Base-by-base conservation (phyloP, 2,888 invertebrate species). In the Autographa gamma region DNA sequence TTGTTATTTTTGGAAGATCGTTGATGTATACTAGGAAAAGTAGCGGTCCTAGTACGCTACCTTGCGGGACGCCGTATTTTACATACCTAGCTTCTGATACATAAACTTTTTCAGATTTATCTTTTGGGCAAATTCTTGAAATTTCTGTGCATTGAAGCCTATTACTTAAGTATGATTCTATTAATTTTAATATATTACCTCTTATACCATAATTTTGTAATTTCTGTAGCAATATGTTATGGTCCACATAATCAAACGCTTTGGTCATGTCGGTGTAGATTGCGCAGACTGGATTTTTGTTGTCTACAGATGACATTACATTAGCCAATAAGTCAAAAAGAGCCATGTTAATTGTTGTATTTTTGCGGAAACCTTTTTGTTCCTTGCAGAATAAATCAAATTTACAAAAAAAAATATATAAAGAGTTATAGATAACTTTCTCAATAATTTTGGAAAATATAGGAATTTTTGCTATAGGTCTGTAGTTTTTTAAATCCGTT, bases 311-410 rank as follows among this genome's bases (percentile, higher is more conserved):
- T n/a, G n/a, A 18, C 41, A 60, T 60, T 18, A 60, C 19, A 19
- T 19, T 25, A 60, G 60, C n/a, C 14, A 58, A 25, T 25, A 58
- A 25, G 31, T 58, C 56, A 58, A 25, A 58, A 13, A 60, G 11
- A 13, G 60, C 63, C 63, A 63, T 63, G 11, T 63, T 63, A 43
- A 63, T 63, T 3, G 48, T 63, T 25, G 48, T 60, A 41, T 60
- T 41, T 60, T 41, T 60, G n/a, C 60, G 60, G 16, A 60, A 60
- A 31, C 18, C 38, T 16, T 56, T 34, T 63, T 56, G 54, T 56
- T 58, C 7, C 18, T 8, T 38, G 5, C 60, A 38, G n/a, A 60
- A 60, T n/a, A 60, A 16, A 60, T 60, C 19, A 60, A 18, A 41
- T 60, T 60, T 60, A 41, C 2, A 14, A 38, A 60, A 60, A 38